These are phyloP conservation scores for Tiliacea aurago DNA, from an alignment of 2,888 invertebrate genomes.

Conservation along the genomic window DNA sequence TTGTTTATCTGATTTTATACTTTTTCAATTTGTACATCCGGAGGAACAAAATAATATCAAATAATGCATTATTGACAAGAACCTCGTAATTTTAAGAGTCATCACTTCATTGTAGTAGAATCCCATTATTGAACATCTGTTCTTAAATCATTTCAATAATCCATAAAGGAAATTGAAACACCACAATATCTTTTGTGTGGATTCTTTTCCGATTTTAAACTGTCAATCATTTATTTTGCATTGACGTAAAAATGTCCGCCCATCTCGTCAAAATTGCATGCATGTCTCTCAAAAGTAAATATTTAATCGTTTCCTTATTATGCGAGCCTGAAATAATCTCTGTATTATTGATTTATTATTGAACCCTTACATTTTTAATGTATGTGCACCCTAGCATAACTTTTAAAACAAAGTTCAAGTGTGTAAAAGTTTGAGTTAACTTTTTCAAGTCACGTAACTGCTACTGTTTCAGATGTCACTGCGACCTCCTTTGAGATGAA, in stretches of 20 bases:
- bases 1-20: no score
- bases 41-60: neutral
- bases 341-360: neutral
- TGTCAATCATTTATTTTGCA: constrained; percentile 84
- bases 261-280: constrained; percentile 73
- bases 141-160: constrained; percentile 73
- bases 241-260: constrained; percentile 81
- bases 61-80: constrained; percentile 26
- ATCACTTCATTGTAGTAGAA: constrained; percentile 68
- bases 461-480: constrained; percentile 76
- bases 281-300: constrained; percentile 40
- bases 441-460: constrained; percentile 56
- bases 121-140: constrained; percentile 75
- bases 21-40: no score
- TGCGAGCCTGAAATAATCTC: constrained; percentile 4
- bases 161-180: constrained; percentile 72
- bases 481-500: constrained; percentile 89
- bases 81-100: constrained; percentile 65
- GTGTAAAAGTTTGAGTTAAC: constrained; percentile 24
- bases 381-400: neutral
- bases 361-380: neutral
- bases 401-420: constrained; percentile 32
- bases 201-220: constrained; percentile 71
- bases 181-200: constrained; percentile 73
- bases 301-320: constrained; percentile 32